A percentile compares a stretch with the other conserved stretches of the same genome.
phyloP scores from a whole-genome alignment of 2,113 vertebrate genomes.

The Stigmatopora nigra region DNA sequence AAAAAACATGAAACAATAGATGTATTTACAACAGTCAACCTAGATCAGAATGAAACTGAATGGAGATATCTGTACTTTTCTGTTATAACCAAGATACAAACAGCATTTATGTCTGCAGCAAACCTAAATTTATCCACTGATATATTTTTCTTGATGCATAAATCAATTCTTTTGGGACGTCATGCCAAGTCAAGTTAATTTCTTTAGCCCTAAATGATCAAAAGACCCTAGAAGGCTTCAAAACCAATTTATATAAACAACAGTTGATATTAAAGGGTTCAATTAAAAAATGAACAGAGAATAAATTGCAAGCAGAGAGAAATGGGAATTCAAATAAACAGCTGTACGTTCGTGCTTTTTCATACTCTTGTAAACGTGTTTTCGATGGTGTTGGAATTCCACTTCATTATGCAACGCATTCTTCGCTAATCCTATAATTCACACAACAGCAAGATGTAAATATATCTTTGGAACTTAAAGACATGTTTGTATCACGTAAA shows the following conservation, averaged over 20 bases:
- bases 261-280: too few relatives aligned
- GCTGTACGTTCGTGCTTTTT: background rate
- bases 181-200: too few relatives aligned
- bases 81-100: background rate
- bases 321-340: background rate
- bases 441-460: conserved; percentile 19
- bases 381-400: conserved; percentile 12
- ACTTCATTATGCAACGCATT: conserved; percentile 37
- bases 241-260: too few relatives aligned
- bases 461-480: conserved; percentile 11
- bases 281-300: too few relatives aligned
- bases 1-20: conserved; percentile 40
- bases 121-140: too few relatives aligned
- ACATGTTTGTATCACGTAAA: background rate
- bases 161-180: too few relatives aligned
- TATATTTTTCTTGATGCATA: background rate
- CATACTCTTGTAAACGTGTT: background rate
- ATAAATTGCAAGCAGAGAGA: background rate
- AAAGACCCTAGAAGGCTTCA: too few relatives aligned
- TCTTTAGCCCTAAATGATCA: too few relatives aligned
- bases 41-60: too few relatives aligned
- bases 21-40: conserved; percentile 25
- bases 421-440: conserved; percentile 26
- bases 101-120: background rate
- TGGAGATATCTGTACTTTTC: too few relatives aligned